Conservation (phyloP, 2,797 vertebrate species). For the Acestrorhynchus altus region DNA sequence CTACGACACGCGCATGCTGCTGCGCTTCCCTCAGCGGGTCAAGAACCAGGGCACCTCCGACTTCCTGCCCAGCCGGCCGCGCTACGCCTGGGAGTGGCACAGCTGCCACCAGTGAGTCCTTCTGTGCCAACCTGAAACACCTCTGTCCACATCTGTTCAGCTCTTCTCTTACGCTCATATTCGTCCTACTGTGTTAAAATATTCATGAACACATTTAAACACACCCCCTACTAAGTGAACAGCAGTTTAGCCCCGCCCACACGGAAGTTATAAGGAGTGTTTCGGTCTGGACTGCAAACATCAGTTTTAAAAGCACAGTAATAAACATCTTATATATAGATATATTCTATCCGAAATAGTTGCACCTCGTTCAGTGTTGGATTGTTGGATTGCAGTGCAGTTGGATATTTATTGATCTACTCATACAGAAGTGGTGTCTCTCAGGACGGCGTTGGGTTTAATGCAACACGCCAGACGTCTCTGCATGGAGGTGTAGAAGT, state of each 20-base stretch:
- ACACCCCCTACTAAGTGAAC: background rate
- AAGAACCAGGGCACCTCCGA: conserved; percentile 98
- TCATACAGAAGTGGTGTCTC: too few species aligned
- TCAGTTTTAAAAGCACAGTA: background rate
- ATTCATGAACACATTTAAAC: background rate
- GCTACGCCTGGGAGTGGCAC: conserved; percentile 99
- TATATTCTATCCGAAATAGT: too few species aligned
- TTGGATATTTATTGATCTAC: too few species aligned
- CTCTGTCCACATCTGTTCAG: background rate
- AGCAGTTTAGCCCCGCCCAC: background rate
- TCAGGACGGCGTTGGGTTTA: too few species aligned
- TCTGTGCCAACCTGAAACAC: background rate
- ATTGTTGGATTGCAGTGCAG: too few species aligned
- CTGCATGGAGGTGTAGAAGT: too few species aligned
- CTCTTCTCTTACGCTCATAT: too few species aligned
- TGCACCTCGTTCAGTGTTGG: too few species aligned
- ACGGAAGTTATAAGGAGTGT: background rate
- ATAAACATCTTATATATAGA: background rate
- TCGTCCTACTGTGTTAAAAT: background rate
- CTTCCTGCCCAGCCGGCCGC: conserved; percentile 93
- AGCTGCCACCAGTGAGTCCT: conserved; percentile 97
- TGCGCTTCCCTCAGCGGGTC: conserved; percentile 95
- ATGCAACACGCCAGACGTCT: too few species aligned
- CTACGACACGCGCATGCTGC: conserved; percentile 93
- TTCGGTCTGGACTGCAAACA: background rate